Conservation (phyloP, 2,888 invertebrate species). For the Ormyrus thymus region DNA sequence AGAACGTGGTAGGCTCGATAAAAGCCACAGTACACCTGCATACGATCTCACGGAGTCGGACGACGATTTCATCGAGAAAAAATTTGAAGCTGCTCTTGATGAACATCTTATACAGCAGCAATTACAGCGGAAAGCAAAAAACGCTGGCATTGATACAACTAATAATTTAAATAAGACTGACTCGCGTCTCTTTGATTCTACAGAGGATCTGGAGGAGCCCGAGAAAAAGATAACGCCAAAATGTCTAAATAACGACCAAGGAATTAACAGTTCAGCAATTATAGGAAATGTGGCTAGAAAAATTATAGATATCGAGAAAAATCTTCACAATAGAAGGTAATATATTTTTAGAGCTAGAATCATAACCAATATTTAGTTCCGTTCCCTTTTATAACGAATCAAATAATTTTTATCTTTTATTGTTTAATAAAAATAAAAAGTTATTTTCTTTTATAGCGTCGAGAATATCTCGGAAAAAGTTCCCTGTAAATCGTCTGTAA, state of each 20-base stretch:
- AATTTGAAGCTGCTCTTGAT: conserved; percentile 54
- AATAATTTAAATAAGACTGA: conserved; percentile 65
- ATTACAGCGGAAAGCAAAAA: conserved; percentile 13
- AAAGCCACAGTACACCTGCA: conserved; percentile 89
- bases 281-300: conserved; percentile 63
- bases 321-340: conserved; percentile 49
- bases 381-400: neutral
- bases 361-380: no score
- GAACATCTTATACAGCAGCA: conserved; percentile 48
- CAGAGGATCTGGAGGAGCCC: conserved; percentile 57
- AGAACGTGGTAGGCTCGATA: conserved; percentile 81
- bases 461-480: conserved; percentile 44
- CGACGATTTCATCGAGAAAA: conserved; percentile 55
- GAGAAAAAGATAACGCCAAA: conserved; percentile 50
- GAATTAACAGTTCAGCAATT: conserved; percentile 26
- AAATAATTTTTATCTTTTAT: neutral
- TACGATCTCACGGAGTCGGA: conserved; percentile 79
- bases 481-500: conserved; percentile 9
- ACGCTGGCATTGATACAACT: conserved; percentile 49
- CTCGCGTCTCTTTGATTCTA: conserved; percentile 54
- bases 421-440: neutral
- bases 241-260: conserved; percentile 46
- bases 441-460: conserved; percentile 13
- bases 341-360: no score
- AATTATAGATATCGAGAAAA: conserved; percentile 61